Base-by-base conservation (phyloP, 2,113 vertebrate genomes). In the Arothron firmamentum region DNA sequence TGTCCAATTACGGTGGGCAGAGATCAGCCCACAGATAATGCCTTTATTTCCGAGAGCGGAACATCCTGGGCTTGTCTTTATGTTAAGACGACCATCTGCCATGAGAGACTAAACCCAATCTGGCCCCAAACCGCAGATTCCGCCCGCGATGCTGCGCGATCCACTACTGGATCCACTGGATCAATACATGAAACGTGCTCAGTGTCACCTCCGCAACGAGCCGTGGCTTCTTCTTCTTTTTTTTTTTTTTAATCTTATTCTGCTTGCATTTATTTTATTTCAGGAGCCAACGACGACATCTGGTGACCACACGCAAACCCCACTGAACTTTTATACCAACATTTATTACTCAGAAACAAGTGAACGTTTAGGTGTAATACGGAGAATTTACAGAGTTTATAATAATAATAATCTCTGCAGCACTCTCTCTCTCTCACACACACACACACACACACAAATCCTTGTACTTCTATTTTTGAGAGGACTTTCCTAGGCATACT, bases 41-140 rank as follows among this genome's bases (percentile, higher is more conserved):
- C 21, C 54, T 71, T 60, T 73, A 49, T 80, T 85, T 42, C 31
- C 67, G 47, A 18, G 57, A 43, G 56, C 63, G 49, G 52, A 55
- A 25, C 63, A 59, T 70, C 69, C 60, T 79, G 67, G 49, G 72
- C 68, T 83, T 53, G 58, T 67, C 65, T 64, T 65, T 60, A 70
- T 53, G 68, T 67, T 72, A 72, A 80, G 70, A 59, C 79, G 16
- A 51, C 84, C 88, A 90, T 88, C 81, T 88, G 89, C 69, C 81
- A 74, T 56, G 52, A 58, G 70, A 38, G 61, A 62, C 80, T 82
- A 86, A 88, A 88, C 84, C 83, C 78, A 47, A 52, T 64, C 58
- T 31, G 65, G 59, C 62, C 53, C 52, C 47, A 65, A 59, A 20
- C 46, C 68, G 1, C n/a, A 13, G 43, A 45, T 1, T 45, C 43